phyloP scores from a whole-genome alignment of 2,797 vertebrate species.

The Chaenodraco wilsoni region DNA sequence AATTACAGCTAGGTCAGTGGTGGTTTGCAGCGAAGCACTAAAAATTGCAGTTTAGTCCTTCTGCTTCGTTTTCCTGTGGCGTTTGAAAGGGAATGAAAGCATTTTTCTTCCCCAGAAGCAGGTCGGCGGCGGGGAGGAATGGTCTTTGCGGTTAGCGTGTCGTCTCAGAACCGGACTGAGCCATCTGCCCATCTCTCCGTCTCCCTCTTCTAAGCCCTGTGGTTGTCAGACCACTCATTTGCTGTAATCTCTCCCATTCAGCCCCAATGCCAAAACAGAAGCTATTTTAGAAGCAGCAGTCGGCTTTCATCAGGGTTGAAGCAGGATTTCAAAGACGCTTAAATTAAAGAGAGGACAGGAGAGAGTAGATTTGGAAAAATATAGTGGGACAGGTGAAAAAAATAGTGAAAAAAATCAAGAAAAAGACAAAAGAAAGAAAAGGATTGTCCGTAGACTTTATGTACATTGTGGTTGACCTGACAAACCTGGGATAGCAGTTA shows the following conservation, averaged over 20 bases:
- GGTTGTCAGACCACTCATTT: slow-evolving; percentile 79
- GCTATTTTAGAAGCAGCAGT: slow-evolving; percentile 72
- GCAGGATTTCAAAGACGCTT: slow-evolving; percentile 42
- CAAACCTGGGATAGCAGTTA: slow-evolving; percentile 38
- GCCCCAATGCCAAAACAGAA: slow-evolving; percentile 61
- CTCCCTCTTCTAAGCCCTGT: slow-evolving; percentile 65
- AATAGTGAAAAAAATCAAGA: slow-evolving; percentile 17
- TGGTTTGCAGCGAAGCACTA: slow-evolving; percentile 71
- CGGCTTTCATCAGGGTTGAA: slow-evolving; percentile 62
- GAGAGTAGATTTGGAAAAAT: slow-evolving; percentile 18
- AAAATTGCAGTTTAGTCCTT: slow-evolving; percentile 73
- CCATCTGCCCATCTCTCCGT: slow-evolving; percentile 72
- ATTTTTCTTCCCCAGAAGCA: slow-evolving; percentile 59
- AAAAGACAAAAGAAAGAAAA: neutral
- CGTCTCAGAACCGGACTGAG: slow-evolving; percentile 57
- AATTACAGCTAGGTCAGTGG: slow-evolving; percentile 67
- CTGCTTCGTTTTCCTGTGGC: slow-evolving; percentile 67
- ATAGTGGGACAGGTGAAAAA: slow-evolving; percentile 45
- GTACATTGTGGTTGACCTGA: slow-evolving; percentile 25
- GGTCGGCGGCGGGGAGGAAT: slow-evolving; percentile 57
- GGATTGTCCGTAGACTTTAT: slow-evolving; percentile 6
- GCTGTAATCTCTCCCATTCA: slow-evolving; percentile 72
- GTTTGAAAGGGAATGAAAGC: slow-evolving; percentile 70
- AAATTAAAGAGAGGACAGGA: slow-evolving; percentile 9
- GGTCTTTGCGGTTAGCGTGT: slow-evolving; percentile 55